Evolutionary conservation across 2,888 invertebrate genomes (phyloP).

Genomic region (Microctonus brassicae): DNA sequence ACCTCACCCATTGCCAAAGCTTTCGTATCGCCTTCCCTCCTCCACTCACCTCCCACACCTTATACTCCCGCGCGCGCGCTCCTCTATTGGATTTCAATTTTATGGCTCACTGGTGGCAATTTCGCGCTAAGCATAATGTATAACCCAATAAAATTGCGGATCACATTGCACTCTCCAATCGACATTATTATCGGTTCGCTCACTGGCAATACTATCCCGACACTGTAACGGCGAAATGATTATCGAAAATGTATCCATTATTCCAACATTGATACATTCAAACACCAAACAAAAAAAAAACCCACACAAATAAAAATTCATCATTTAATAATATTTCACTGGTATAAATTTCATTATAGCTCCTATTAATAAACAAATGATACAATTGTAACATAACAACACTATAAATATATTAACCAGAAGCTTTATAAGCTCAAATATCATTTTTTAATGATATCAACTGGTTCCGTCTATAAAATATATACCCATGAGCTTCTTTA

Average conservation of each 20-base stretch:
- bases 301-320: neutral
- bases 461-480: neutral
- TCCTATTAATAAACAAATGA: too few species aligned
- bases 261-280: too few species aligned
- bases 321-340: neutral
- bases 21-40: constrained; percentile 36
- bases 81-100: constrained; percentile 58
- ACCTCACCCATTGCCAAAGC: constrained; percentile 39
- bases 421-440: neutral
- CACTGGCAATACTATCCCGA: neutral
- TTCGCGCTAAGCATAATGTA: constrained; percentile 56
- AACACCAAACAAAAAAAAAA: neutral
- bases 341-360: too few species aligned
- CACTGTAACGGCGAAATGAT: neutral
- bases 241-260: neutral
- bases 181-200: neutral
- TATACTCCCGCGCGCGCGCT: neutral
- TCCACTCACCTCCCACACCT: constrained; percentile 27
- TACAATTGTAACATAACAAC: too few species aligned
- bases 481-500: constrained; percentile 49
- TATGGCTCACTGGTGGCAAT: constrained; percentile 55
- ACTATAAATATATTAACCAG: neutral
- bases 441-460: constrained; percentile 3
- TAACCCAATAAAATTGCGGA: constrained; percentile 55
- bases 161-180: constrained; percentile 46